A percentile compares a stretch with the other conserved stretches of the same genome.
Evolutionary conservation across 1,140 invertebrate genomes (phyloP).

Genomic region (Tetragnatha versicolor): DNA sequence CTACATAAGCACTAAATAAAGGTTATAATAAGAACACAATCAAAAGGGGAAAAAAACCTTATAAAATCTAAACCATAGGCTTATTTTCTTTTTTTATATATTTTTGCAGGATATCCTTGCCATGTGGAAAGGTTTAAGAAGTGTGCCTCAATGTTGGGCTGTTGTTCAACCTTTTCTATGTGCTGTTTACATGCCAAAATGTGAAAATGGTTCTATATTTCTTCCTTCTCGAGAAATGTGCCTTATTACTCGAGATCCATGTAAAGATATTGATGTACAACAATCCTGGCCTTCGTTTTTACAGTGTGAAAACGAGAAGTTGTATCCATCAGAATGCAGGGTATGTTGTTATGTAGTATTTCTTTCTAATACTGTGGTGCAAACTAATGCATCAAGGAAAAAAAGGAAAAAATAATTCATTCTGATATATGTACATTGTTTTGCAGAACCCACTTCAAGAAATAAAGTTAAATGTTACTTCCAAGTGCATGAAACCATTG

Average conservation of each 20-base stretch:
- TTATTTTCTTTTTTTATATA: no score
- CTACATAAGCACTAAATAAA: neutral
- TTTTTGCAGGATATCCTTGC: slow-evolving; percentile 72
- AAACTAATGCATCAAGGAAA: neutral
- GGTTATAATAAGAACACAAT: neutral
- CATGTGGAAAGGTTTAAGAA: slow-evolving; percentile 76
- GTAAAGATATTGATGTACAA: slow-evolving; percentile 79
- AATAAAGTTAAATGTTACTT: slow-evolving; percentile 71
- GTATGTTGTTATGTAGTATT: slow-evolving; percentile 59
- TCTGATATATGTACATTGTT: no score
- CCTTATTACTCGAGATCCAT: slow-evolving; percentile 81
- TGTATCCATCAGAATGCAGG: slow-evolving; percentile 79
- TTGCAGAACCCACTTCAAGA: slow-evolving; percentile 74
- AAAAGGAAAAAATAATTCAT: no score
- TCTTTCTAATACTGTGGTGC: slow-evolving; percentile 42
- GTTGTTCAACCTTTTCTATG: slow-evolving; percentile 91
- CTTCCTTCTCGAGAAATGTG: slow-evolving; percentile 90
- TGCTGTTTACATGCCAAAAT: slow-evolving; percentile 89
- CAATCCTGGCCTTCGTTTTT: slow-evolving; percentile 76
- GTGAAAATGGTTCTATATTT: slow-evolving; percentile 77
- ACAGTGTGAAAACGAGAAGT: slow-evolving; percentile 78
- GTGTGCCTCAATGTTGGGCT: slow-evolving; percentile 92
- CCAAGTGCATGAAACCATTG: slow-evolving; percentile 81
- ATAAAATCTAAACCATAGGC: neutral
- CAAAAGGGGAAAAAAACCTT: neutral